These are phyloP conservation scores for Notechis scutatus DNA, from an alignment of 2,113 vertebrate genomes.

Conservation along the genomic window DNA sequence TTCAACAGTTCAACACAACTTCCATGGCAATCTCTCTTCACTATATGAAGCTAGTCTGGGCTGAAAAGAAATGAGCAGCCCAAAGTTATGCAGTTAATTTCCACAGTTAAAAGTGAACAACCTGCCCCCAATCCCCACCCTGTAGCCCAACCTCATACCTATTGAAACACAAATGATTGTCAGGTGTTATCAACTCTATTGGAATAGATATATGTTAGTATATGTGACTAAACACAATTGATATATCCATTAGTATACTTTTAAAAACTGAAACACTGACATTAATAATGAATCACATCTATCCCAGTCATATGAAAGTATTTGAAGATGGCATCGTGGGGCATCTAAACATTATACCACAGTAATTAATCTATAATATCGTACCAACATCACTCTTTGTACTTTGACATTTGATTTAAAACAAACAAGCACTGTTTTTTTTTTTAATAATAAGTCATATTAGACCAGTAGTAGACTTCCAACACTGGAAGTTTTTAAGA, in stretches of 20 bases:
- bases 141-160: not conserved
- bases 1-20: not conserved
- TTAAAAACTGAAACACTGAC: not conserved
- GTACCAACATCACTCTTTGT: not conserved
- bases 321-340: not conserved
- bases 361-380: not conserved
- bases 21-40: not conserved
- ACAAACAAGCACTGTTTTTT: not conserved
- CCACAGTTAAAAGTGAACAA: not conserved
- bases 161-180: not conserved
- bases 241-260: not conserved
- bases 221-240: not conserved
- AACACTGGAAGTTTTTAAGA: no score
- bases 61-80: not conserved
- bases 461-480: no score
- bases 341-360: not conserved
- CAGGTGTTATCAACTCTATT: not conserved
- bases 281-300: not conserved
- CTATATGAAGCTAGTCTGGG: not conserved
- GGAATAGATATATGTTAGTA: not conserved
- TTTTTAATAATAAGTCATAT: not conserved
- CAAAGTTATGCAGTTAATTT: not conserved
- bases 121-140: not conserved
- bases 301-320: not conserved
- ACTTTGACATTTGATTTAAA: not conserved